Base-by-base conservation (phyloP, 2,113 vertebrate species). In the Hyaena hyaena region DNA sequence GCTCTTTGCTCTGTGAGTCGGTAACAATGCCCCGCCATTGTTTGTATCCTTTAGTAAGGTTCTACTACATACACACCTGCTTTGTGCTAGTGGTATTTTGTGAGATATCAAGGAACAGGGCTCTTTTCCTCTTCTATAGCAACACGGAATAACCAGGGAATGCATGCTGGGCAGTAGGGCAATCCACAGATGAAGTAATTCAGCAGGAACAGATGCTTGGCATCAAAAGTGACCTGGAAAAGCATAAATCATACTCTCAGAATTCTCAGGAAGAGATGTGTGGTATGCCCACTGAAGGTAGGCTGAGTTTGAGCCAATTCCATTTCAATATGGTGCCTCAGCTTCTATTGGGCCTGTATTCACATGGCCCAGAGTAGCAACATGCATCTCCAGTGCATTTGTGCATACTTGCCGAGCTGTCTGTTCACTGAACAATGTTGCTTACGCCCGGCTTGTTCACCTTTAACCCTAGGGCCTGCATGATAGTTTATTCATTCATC, bases 141-240 rank as follows among this genome's bases (percentile, higher is more conserved):
- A 87, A 61, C 8, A 19, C 43, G 19, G 16, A 43, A 17, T 35
- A 61, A 50, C 45, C 43, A 95, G 58, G 4, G 58, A 66, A 63
- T 45, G 12, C 28, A 35, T 12, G 14, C 19, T 66, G 15, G 63
- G 12, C 71, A 80, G 39, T 10, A 71, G 63, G 71, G 39, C n/a
- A 31, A 86, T 16, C 31, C 92, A 79, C 33, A 86, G 79, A 65
- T 87, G 39, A 93, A 93, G 33, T 76, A 71, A 91, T 69, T 92
- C n/a, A 91, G 16, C 39, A 93, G 65, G 31, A 84, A 93, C 35
- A 77, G 88, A 81, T 93, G 69, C 33, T 14, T 61, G 24, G 45
- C 69, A 43, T 12, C 82, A n/a, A 11, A 84, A 84, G 50, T 74
- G 71, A 73, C 33, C 61, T 74, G 63, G 83, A 83, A 87, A 83